Evolutionary conservation across 2,888 invertebrate genomes (phyloP).

Genomic region (Boloria selene): DNA sequence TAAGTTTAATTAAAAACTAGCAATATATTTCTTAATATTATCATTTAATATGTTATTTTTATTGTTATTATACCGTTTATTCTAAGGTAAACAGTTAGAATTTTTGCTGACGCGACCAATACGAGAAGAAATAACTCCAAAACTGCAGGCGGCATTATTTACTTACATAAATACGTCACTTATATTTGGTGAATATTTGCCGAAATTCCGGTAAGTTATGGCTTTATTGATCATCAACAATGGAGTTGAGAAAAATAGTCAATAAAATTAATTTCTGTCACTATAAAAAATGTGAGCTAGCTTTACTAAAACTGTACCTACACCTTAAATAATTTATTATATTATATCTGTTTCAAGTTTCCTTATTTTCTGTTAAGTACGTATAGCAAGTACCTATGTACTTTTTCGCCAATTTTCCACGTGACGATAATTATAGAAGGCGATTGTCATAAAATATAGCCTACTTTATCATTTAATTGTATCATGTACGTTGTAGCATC

Average conservation of each 20-base stretch:
- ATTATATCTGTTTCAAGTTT: too few species aligned
- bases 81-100: slow-evolving; percentile 50
- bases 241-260: not conserved
- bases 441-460: too few species aligned
- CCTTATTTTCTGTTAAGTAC: too few species aligned
- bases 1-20: slow-evolving; percentile 37
- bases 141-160: slow-evolving; percentile 55
- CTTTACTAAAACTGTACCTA: too few species aligned
- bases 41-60: not conserved
- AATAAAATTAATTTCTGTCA: too few species aligned
- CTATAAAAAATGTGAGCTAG: too few species aligned
- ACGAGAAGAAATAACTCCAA: slow-evolving; percentile 51
- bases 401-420: too few species aligned
- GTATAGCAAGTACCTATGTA: too few species aligned
- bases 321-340: too few species aligned
- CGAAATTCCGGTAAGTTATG: slow-evolving; percentile 49
- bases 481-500: too few species aligned
- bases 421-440: too few species aligned
- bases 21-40: not conserved
- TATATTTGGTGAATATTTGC: slow-evolving; percentile 48
- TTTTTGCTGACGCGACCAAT: slow-evolving; percentile 52
- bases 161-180: slow-evolving; percentile 55
- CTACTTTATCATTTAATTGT: too few species aligned
- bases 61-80: not conserved
- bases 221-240: not conserved